Percentiles rank a stretch among this genome's conserved stretches.
phyloP scores from a whole-genome alignment of 2,888 invertebrate genomes.

The Dendrolimus pini region DNA sequence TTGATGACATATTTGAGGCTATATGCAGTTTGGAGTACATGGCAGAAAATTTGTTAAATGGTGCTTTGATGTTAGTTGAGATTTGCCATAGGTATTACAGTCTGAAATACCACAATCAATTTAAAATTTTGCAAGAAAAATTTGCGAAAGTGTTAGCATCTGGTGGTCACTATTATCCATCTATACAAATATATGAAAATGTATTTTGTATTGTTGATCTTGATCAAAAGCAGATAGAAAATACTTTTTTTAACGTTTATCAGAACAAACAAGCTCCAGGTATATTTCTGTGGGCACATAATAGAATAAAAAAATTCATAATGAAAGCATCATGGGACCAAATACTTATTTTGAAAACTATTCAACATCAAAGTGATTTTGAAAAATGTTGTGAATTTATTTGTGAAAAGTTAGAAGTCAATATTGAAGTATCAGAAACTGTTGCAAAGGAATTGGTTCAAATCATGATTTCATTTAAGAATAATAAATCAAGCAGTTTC shows the following conservation, averaged over 20 bases:
- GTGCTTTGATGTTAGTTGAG: constrained; percentile 39
- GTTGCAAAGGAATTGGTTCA: constrained; percentile 25
- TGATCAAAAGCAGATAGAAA: constrained; percentile 20
- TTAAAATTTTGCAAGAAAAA: constrained; percentile 23
- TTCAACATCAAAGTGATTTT: constrained; percentile 34
- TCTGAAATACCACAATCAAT: constrained; percentile 13
- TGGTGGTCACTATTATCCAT: constrained; percentile 40
- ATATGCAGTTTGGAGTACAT: constrained; percentile 20
- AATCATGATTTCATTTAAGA: constrained; percentile 30
- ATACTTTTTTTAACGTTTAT: constrained; percentile 29
- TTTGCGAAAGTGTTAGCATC: constrained; percentile 20
- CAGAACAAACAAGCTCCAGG: constrained; percentile 34
- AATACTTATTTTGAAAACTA: constrained; percentile 29
- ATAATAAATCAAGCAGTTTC: constrained; percentile 27
- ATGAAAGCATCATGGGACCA: constrained; percentile 28
- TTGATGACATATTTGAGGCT: constrained; percentile 27
- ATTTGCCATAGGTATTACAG: constrained; percentile 33
- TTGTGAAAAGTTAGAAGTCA: constrained; percentile 29
- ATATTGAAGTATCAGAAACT: constrained; percentile 18
- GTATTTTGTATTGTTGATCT: constrained; percentile 17
- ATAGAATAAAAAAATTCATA: constrained; percentile 32
- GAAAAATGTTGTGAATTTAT: constrained; percentile 39
- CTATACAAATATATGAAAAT: constrained; percentile 37
- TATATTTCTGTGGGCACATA: constrained; percentile 41
- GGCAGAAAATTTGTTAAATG: constrained; percentile 57